phyloP scores from a whole-genome alignment of 2,888 invertebrate genomes.

The Aelia acuminata region DNA sequence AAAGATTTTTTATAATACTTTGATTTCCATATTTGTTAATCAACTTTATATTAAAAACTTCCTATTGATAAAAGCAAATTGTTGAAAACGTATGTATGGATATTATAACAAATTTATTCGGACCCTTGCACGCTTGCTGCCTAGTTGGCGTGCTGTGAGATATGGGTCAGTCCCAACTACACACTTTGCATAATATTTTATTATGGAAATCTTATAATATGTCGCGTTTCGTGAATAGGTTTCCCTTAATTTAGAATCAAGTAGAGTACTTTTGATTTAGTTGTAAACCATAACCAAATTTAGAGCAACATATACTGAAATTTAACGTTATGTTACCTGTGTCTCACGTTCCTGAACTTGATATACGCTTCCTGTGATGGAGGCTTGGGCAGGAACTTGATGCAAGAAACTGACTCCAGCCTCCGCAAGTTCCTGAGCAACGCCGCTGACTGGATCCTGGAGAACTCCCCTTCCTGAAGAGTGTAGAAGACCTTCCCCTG shows the following conservation, averaged over 20 bases:
- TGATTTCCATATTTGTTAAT: too few species aligned
- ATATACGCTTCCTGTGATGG: conserved; percentile 52
- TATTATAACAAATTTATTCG: background rate
- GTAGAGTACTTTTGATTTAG: background rate
- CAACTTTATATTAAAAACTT: too few species aligned
- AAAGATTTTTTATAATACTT: too few species aligned
- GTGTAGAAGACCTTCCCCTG: conserved; percentile 39
- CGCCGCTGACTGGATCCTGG: conserved; percentile 6
- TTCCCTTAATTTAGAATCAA: background rate
- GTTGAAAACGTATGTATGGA: background rate
- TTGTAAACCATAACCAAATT: background rate
- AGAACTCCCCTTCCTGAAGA: conserved; percentile 41
- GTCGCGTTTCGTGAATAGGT: background rate
- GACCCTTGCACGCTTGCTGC: background rate
- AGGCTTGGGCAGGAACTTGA: conserved; percentile 50
- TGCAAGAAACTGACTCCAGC: conserved; percentile 55
- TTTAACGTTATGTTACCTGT: background rate
- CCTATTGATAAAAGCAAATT: too few species aligned
- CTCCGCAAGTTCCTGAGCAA: background rate
- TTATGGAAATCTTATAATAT: conserved; percentile 8
- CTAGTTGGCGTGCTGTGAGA: background rate
- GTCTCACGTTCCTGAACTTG: conserved; percentile 49
- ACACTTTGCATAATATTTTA: background rate
- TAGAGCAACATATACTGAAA: background rate
- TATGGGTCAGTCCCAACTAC: background rate